Conservation (phyloP, 2,888 invertebrate species). For the Thalpophila matura region DNA sequence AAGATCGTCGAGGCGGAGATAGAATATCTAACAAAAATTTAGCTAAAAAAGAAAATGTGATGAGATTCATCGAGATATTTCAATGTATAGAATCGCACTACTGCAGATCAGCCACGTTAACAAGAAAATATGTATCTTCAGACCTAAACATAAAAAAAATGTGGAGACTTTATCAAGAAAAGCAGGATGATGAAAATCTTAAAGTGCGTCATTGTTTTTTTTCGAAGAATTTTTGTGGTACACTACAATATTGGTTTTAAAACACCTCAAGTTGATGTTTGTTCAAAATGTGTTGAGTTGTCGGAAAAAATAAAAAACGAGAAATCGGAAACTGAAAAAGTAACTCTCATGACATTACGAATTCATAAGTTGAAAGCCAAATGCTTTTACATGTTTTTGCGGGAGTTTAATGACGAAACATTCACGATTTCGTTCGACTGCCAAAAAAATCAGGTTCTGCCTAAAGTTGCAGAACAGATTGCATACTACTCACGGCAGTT, state of each 20-base stretch:
- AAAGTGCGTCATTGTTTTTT: neutral
- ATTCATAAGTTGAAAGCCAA: slow-evolving; percentile 18
- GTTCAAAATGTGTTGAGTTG: neutral
- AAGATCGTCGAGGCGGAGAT: slow-evolving; percentile 53
- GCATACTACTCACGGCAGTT: too few species aligned
- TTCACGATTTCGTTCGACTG: slow-evolving; percentile 15
- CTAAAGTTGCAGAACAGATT: slow-evolving; percentile 13
- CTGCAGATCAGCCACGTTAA: slow-evolving; percentile 45
- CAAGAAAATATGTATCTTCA: slow-evolving; percentile 51
- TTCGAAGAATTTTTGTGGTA: neutral
- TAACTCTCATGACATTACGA: slow-evolving; percentile 5
- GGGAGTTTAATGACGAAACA: neutral
- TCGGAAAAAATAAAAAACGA: slow-evolving; percentile 1
- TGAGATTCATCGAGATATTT: slow-evolving; percentile 1
- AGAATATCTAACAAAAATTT: slow-evolving; percentile 28
- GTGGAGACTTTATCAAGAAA: slow-evolving; percentile 21
- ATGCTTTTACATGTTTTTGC: slow-evolving; percentile 7
- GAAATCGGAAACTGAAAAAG: neutral
- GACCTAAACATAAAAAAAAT: slow-evolving; percentile 8
- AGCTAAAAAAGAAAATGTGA: slow-evolving; percentile 26
- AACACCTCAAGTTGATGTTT: neutral
- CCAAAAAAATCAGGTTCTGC: slow-evolving; percentile 10
- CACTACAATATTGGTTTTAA: slow-evolving; percentile 11
- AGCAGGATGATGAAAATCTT: slow-evolving; percentile 1
- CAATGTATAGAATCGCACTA: slow-evolving; percentile 51